Percentiles rank a stretch among this genome's conserved stretches.
Evolutionary conservation across 2,888 invertebrate genomes (phyloP).

Genomic region (Apodemia mormo): DNA sequence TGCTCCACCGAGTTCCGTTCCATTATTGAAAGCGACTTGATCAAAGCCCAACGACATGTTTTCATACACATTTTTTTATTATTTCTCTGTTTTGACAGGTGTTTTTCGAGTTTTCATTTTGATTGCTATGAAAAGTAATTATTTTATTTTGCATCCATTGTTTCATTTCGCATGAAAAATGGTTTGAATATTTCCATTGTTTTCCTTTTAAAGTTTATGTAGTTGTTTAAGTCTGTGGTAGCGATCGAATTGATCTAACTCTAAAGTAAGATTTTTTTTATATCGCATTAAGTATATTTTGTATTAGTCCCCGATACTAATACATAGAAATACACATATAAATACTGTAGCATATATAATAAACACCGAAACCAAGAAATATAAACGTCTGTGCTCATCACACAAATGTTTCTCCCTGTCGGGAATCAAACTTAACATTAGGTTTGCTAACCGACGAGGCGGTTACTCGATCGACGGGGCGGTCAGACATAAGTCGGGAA

Average conservation of each 20-base stretch:
- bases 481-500: no score
- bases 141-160: conserved; percentile 40
- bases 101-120: conserved; percentile 53
- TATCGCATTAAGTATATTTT: no score
- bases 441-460: no score
- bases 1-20: conserved; percentile 46
- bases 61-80: conserved; percentile 64
- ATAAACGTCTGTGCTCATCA: no score
- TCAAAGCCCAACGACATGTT: conserved; percentile 73
- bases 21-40: conserved; percentile 78
- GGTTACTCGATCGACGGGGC: no score
- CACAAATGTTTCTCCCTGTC: no score
- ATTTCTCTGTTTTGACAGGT: conserved; percentile 65
- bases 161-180: conserved; percentile 39
- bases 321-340: no score
- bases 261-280: no score
- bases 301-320: no score
- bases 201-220: conserved; percentile 18
- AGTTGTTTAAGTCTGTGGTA: neutral
- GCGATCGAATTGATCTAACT: neutral
- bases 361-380: no score
- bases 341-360: no score
- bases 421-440: no score
- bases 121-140: conserved; percentile 53
- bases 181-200: conserved; percentile 39